Percentiles rank a stretch among this genome's conserved stretches.
phyloP scores from a whole-genome alignment of 1,140 invertebrate species.

The Danaus plexippus region DNA sequence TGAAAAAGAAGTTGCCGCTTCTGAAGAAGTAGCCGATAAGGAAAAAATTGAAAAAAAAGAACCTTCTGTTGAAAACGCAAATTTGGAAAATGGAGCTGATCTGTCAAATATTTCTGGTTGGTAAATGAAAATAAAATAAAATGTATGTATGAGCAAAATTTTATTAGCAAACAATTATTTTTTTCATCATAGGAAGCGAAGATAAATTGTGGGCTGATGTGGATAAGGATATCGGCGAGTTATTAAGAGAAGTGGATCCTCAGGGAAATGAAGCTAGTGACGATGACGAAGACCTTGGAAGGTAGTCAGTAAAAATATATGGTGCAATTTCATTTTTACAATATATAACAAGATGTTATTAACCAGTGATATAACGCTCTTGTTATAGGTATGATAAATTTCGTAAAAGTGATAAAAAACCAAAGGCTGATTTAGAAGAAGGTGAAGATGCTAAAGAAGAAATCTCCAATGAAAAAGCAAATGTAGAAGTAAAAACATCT shows the following conservation, averaged over 20 bases:
- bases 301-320: constrained; percentile 35
- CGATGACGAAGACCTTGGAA: constrained; percentile 78
- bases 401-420: constrained; percentile 65
- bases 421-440: constrained; percentile 40
- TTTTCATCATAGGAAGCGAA: constrained; percentile 66
- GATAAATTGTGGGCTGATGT: constrained; percentile 82
- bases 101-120: constrained; percentile 41
- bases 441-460: constrained; percentile 37
- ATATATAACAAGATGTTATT: not conserved
- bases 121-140: constrained; percentile 37
- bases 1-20: constrained; percentile 38
- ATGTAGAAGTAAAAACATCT: constrained; percentile 40
- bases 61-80: constrained; percentile 38
- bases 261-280: constrained; percentile 77
- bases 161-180: constrained; percentile 14
- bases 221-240: constrained; percentile 81
- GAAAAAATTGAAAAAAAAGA: constrained; percentile 41
- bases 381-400: constrained; percentile 63
- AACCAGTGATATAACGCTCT: not conserved
- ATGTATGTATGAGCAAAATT: constrained; percentile 2
- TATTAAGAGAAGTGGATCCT: constrained; percentile 76
- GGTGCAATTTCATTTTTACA: constrained; percentile 11
- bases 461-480: constrained; percentile 36
- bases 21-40: constrained; percentile 33
- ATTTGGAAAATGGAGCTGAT: constrained; percentile 50